Conservation (phyloP, 2,113 vertebrate genomes). For the Sinocyclocheilus rhinocerous region DNA sequence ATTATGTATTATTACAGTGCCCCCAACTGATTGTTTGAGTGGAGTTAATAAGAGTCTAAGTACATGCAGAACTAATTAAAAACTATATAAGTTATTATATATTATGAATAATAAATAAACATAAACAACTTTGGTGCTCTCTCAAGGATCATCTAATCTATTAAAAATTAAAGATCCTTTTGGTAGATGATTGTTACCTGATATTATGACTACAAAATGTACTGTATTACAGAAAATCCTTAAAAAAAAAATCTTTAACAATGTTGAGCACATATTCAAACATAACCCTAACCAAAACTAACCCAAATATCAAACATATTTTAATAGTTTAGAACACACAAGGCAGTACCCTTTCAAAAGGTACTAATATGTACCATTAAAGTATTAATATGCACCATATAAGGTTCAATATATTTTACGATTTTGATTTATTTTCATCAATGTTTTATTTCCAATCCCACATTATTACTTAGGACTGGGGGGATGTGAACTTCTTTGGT, state of each 20-base stretch:
- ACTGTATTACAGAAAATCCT: not conserved
- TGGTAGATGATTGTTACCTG: not conserved
- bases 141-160: not conserved
- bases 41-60: not conserved
- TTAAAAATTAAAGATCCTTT: not conserved
- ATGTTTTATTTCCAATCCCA: not conserved
- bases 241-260: not conserved
- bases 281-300: no score
- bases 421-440: not conserved
- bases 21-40: not conserved
- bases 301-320: not conserved
- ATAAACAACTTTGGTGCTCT: not conserved
- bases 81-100: not conserved
- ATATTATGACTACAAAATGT: not conserved
- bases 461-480: not conserved
- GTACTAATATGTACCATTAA: no score
- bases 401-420: not conserved
- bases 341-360: no score
- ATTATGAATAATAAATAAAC: constrained; percentile 4
- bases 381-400: not conserved
- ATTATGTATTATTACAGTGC: not conserved
- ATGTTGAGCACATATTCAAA: not conserved
- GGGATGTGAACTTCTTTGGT: no score
- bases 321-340: no score
- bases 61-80: not conserved